A percentile compares a stretch with the other conserved stretches of the same genome.
Conservation (phyloP, 2,888 invertebrate genomes). For the Drosophila flavopinicola region DNA sequence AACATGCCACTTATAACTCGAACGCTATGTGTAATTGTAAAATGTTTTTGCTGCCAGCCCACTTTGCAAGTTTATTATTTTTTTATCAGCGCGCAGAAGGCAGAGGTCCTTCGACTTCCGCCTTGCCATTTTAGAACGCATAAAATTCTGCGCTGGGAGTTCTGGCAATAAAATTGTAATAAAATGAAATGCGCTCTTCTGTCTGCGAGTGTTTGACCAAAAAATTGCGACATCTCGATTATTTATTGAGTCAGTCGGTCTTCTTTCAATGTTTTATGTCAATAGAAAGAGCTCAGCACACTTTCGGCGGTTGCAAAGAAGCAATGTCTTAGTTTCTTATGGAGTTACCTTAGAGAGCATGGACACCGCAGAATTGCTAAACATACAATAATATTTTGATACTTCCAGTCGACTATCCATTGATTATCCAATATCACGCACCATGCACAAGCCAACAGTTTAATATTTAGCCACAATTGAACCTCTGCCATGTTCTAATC, state of each 20-base stretch:
- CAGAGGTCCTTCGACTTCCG: background rate
- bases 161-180: constrained; percentile 69
- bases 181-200: constrained; percentile 69
- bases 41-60: constrained; percentile 52
- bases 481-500: background rate
- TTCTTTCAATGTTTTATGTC: constrained; percentile 56
- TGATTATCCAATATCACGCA: constrained; percentile 2
- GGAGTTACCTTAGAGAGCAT: background rate
- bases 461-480: background rate
- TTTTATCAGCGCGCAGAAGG: constrained; percentile 46
- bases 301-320: too few species aligned
- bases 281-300: constrained; percentile 30
- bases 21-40: constrained; percentile 67
- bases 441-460: background rate
- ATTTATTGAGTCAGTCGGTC: constrained; percentile 43
- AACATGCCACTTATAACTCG: constrained; percentile 5
- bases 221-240: constrained; percentile 60
- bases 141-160: constrained; percentile 55
- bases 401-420: background rate
- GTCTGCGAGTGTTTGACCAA: constrained; percentile 45
- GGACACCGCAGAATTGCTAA: background rate
- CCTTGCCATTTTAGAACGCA: constrained; percentile 64
- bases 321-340: too few species aligned
- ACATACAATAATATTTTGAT: background rate
- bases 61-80: constrained; percentile 64